These are phyloP conservation scores for Pantherophis vulpinus DNA, from an alignment of 2,797 vertebrate genomes.

Conservation along the genomic window DNA sequence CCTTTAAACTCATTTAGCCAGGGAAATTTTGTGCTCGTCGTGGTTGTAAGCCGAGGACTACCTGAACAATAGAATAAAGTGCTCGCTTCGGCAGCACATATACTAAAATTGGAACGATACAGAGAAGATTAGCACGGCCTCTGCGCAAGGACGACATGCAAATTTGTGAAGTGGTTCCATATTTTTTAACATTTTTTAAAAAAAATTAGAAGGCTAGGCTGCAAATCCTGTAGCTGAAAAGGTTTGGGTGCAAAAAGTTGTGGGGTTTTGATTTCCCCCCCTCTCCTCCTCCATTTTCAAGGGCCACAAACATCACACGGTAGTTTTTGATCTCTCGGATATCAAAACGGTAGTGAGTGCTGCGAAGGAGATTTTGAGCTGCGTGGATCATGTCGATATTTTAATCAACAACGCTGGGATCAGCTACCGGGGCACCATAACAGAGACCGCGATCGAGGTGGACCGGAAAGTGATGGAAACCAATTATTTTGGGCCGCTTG, in stretches of 20 bases:
- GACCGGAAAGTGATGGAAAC: constrained; percentile 93
- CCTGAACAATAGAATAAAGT: no score
- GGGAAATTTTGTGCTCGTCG: neutral
- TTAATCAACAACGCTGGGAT: constrained; percentile 95
- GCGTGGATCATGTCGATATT: constrained; percentile 84
- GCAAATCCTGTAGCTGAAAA: neutral
- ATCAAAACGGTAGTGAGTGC: constrained; percentile 68
- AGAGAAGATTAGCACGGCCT: no score
- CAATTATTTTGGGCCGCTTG: constrained; percentile 97
- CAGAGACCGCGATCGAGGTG: constrained; percentile 83
- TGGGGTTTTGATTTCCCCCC: neutral
- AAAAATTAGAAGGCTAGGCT: no score
- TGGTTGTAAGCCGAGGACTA: neutral
- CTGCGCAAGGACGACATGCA: no score
- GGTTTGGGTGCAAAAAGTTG: neutral
- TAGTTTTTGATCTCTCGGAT: constrained; percentile 87
- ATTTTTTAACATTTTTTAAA: no score
- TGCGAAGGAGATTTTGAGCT: constrained; percentile 84
- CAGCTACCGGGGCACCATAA: constrained; percentile 88
- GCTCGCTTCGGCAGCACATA: no score
- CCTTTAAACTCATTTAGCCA: neutral
- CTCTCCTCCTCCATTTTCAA: constrained; percentile 46
- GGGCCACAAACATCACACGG: constrained; percentile 74
- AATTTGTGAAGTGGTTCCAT: no score
- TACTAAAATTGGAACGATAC: no score